These are phyloP conservation scores for Chromis chromis DNA, from an alignment of 2,797 vertebrate genomes.

Conservation along the genomic window DNA sequence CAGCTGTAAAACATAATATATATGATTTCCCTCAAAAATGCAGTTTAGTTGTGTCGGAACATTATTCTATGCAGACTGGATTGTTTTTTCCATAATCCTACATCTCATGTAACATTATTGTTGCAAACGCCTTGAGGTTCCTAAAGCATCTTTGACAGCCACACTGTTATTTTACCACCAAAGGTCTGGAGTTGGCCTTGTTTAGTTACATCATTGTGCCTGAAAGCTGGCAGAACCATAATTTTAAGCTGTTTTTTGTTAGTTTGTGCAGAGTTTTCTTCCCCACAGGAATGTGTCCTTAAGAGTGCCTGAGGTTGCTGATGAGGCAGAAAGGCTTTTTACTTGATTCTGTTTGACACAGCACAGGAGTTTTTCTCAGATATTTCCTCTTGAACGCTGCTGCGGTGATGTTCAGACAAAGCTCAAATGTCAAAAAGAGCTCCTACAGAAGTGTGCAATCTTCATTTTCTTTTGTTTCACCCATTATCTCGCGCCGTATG, in stretches of 20 bases:
- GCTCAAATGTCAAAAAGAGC: slow-evolving; percentile 36
- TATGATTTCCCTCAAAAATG: no score
- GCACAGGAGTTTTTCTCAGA: slow-evolving; percentile 16
- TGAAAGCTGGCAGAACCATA: neutral
- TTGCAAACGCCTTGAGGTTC: slow-evolving; percentile 7
- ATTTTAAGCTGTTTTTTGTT: slow-evolving; percentile 8
- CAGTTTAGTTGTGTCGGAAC: no score
- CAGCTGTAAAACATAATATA: no score
- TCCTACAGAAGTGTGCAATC: slow-evolving; percentile 28
- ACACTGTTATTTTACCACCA: neutral
- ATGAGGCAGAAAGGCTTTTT: neutral
- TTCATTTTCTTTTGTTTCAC: slow-evolving; percentile 15
- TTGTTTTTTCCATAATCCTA: neutral
- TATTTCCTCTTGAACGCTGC: neutral
- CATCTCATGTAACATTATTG: neutral
- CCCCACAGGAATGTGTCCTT: slow-evolving; percentile 16
- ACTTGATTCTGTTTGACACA: slow-evolving; percentile 7
- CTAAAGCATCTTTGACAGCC: slow-evolving; percentile 18
- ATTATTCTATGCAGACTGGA: no score
- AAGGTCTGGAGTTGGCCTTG: neutral
- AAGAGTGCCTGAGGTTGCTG: slow-evolving; percentile 13
- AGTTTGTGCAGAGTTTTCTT: neutral
- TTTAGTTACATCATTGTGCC: neutral
- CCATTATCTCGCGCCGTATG: slow-evolving; percentile 22
- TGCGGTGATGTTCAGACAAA: slow-evolving; percentile 7